These are phyloP conservation scores for Zootoca vivipara DNA, from an alignment of 2,113 vertebrate species.

Conservation along the genomic window DNA sequence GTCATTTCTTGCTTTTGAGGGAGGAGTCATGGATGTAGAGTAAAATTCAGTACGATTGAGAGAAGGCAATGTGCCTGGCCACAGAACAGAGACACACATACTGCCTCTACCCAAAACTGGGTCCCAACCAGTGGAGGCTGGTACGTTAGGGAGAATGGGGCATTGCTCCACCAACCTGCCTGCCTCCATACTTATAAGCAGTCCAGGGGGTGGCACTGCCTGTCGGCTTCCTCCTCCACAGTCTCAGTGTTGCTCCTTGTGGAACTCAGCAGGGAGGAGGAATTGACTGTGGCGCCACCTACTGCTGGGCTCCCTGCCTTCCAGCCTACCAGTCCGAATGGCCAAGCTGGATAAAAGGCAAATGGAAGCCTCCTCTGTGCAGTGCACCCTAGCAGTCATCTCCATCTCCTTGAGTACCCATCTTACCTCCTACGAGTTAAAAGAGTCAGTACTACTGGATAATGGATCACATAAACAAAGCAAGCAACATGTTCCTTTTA, in stretches of 20 bases:
- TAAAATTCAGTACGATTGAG: too few species aligned
- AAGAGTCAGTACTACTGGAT: background rate
- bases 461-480: background rate
- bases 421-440: background rate
- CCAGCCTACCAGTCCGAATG: background rate
- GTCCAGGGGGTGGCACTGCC: background rate
- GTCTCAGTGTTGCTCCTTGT: too few species aligned
- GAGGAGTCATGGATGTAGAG: too few species aligned
- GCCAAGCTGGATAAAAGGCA: background rate
- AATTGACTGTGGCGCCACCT: too few species aligned
- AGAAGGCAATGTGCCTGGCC: too few species aligned
- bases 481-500: background rate
- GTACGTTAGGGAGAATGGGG: background rate
- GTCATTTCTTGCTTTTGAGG: background rate
- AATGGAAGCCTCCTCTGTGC: background rate
- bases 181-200: background rate
- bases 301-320: background rate
- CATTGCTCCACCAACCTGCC: background rate
- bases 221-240: too few species aligned
- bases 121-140: too few species aligned
- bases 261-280: too few species aligned
- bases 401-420: background rate
- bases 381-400: background rate
- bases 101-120: too few species aligned
- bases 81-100: too few species aligned